These are phyloP conservation scores for Limonius californicus DNA, from an alignment of 1,140 invertebrate species.

Conservation along the genomic window DNA sequence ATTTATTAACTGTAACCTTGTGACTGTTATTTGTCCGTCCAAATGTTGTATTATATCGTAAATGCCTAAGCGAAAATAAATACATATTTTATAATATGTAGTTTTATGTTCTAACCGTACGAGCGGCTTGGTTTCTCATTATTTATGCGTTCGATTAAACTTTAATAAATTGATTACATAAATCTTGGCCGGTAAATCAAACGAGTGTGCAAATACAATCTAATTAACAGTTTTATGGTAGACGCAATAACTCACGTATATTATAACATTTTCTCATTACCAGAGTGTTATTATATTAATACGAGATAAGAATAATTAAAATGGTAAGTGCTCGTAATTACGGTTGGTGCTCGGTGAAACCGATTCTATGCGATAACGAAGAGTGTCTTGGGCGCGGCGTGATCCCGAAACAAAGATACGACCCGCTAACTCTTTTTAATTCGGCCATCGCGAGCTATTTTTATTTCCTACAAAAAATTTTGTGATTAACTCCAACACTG, in stretches of 20 bases:
- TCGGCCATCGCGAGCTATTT: no score
- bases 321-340: conserved; percentile 37
- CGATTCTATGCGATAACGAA: conserved; percentile 34
- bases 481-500: no score
- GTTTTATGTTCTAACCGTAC: no score
- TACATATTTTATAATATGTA: not conserved
- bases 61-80: not conserved
- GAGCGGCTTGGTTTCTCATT: not conserved
- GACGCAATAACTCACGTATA: conserved; percentile 22
- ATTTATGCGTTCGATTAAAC: not conserved
- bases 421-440: not conserved
- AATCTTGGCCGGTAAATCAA: no score
- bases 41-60: not conserved
- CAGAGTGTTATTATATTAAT: conserved; percentile 35
- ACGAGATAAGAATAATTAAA: conserved; percentile 38
- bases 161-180: conserved; percentile 7
- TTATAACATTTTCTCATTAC: conserved; percentile 34
- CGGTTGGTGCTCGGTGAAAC: conserved; percentile 27
- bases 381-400: conserved; percentile 30
- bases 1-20: not conserved
- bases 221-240: conserved; percentile 26
- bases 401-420: conserved; percentile 22
- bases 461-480: no score
- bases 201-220: conserved; percentile 25
- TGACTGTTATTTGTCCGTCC: not conserved